Conservation (phyloP, 2,888 invertebrate species). For the Antheraea yamamai region DNA sequence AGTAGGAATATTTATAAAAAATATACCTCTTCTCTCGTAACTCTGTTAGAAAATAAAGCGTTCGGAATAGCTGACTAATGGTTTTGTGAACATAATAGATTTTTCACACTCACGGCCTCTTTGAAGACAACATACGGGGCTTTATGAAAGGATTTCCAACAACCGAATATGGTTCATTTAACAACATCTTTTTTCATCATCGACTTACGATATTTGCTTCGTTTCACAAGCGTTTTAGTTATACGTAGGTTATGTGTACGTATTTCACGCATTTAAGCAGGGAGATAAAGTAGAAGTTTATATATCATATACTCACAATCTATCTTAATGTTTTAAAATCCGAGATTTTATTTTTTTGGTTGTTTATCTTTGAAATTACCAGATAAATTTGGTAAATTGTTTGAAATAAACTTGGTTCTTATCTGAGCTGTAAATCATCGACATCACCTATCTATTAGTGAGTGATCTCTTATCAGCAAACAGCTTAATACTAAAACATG, state of each 20-base stretch:
- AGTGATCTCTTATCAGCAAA: no score
- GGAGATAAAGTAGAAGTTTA: background rate
- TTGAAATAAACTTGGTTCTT: no score
- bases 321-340: no score
- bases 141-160: conserved; percentile 2
- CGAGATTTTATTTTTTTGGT: no score
- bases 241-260: background rate
- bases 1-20: background rate
- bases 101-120: conserved; percentile 1
- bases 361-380: no score
- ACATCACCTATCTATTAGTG: no score
- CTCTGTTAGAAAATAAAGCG: background rate
- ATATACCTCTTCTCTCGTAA: background rate
- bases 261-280: background rate
- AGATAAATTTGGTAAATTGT: no score
- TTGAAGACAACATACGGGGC: background rate
- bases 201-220: conserved; percentile 1
- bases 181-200: conserved; percentile 9
- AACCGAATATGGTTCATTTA: conserved; percentile 7
- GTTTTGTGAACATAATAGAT: conserved; percentile 8
- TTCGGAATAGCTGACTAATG: background rate
- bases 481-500: no score
- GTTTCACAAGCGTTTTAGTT: background rate
- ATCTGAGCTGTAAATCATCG: no score
- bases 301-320: background rate